Percentiles rank a stretch among this genome's conserved stretches.
Evolutionary conservation across 2,113 vertebrate genomes (phyloP).

Genomic region (Poeciliopsis turrubarensis): DNA sequence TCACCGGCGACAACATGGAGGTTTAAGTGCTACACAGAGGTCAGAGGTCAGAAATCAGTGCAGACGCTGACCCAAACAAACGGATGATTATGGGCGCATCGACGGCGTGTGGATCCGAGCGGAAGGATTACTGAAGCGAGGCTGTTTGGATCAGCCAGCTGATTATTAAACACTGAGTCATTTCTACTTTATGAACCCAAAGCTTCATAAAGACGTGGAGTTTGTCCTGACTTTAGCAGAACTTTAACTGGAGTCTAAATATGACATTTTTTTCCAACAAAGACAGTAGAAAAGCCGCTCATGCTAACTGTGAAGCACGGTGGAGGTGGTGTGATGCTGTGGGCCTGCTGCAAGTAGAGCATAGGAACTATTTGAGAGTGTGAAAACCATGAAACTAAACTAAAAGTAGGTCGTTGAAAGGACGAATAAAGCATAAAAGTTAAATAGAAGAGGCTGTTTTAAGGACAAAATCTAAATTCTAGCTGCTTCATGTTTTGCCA

Average conservation of each 20-base stretch:
- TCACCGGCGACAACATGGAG: constrained; percentile 76
- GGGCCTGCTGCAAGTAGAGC: neutral
- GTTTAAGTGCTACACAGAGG: constrained; percentile 71
- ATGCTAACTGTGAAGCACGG: no score
- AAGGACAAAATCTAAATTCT: no score
- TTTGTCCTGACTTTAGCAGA: no score
- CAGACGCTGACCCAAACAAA: constrained; percentile 72
- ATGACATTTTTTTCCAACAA: no score
- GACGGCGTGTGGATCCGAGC: constrained; percentile 40
- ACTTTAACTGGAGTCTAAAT: no score
- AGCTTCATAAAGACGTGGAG: no score
- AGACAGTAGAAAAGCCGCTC: no score
- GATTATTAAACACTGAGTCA: no score
- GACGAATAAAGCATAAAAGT: neutral
- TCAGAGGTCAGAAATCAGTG: constrained; percentile 63
- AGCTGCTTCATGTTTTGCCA: neutral
- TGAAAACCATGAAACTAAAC: neutral
- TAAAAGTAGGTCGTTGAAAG: neutral
- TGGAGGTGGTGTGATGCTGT: neutral
- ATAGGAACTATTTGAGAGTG: neutral
- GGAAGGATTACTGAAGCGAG: constrained; percentile 56
- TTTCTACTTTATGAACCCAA: no score
- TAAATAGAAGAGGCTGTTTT: neutral
- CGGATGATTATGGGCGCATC: constrained; percentile 56
- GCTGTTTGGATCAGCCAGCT: neutral